Evolutionary conservation across 2,888 invertebrate species (phyloP), one percentile per base, ranked within the genome.

Genomic region (Rhopalosiphum nymphaeae): DNA sequence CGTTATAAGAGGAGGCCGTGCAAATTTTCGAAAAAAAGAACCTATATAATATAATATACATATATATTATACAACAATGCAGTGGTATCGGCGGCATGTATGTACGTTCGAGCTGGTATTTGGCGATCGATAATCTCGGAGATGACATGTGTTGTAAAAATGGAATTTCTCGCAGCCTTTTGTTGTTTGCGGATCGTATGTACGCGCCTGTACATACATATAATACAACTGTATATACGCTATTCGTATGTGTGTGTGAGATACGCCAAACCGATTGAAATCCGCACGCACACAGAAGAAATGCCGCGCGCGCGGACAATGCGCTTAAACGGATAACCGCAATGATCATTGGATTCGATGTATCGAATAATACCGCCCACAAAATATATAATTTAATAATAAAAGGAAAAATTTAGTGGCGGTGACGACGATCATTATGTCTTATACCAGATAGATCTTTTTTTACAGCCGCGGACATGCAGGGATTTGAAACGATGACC

Each of bases 101-200:
- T 42, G 29, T 46, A 49, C 21, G 26, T 25, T 36, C 49, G 67
- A 49, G 36, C 42, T n/a, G 92, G 88, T 88, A 89, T 89, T 89
- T 44, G 67, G 42, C 91, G 94, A 94, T 94, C 94, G 94, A 94
- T 94, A 94, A 94, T 94, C 94, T 94, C 87, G 26, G 86, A 67
- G 86, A 94, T 91, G 94, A 94, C 94, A 91, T 91, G 94, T 91
- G 94, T 94, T 94, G 36, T 78, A 86, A 86, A 94, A 91, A 94
- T 67, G 94, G 94, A 94, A 94, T 94, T 94, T 94, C 86, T 90
- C 21, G 61, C 13, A 57, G 90, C 36, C 91, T 67, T 44, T 87
- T 92, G 91, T 92, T 56, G 42, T 78, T 78, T 25, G 36, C 29
- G 67, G 86, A 53, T 53, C 56, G 56, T 56, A 53, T 53, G 84